Percentiles rank a stretch among this genome's conserved stretches.
These are phyloP conservation scores for Sterrhoptilus dennistouni DNA, from an alignment of 2,113 vertebrate genomes.

Conservation along the genomic window DNA sequence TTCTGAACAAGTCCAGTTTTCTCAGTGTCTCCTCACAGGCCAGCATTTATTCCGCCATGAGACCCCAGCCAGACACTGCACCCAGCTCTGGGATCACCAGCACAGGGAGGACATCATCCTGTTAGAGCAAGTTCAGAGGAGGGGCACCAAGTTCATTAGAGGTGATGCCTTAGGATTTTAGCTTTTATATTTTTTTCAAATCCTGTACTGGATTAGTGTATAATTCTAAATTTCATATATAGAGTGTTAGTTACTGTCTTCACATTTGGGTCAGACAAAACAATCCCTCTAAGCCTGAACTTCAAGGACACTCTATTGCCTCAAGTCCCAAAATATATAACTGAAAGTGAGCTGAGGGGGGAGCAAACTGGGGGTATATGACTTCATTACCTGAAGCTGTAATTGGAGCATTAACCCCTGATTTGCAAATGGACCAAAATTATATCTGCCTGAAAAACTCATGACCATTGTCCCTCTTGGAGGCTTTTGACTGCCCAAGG, in stretches of 20 bases:
- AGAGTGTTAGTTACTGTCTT: not conserved
- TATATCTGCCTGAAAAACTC: not conserved
- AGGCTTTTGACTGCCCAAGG: not conserved
- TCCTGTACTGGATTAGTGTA: not conserved
- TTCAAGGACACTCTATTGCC: not conserved
- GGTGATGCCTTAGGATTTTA: not conserved
- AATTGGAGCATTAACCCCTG: not conserved
- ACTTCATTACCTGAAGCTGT: not conserved
- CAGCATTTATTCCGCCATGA: not conserved
- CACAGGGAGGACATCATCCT: not conserved
- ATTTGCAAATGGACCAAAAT: not conserved
- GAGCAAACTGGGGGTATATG: not conserved
- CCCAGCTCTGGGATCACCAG: not conserved
- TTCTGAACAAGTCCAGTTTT: not conserved
- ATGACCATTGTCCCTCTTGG: accelerated
- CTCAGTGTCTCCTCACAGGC: not conserved
- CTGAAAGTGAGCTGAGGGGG: not conserved
- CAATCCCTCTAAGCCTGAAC: not conserved
- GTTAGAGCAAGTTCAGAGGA: not conserved
- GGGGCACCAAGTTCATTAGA: not conserved
- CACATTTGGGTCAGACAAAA: not conserved
- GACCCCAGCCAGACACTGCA: not conserved
- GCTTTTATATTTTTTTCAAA: not conserved
- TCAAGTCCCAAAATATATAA: not conserved
- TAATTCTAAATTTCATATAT: not conserved